Conservation (phyloP, 2,888 invertebrate species). For the Heliconius cydno region DNA sequence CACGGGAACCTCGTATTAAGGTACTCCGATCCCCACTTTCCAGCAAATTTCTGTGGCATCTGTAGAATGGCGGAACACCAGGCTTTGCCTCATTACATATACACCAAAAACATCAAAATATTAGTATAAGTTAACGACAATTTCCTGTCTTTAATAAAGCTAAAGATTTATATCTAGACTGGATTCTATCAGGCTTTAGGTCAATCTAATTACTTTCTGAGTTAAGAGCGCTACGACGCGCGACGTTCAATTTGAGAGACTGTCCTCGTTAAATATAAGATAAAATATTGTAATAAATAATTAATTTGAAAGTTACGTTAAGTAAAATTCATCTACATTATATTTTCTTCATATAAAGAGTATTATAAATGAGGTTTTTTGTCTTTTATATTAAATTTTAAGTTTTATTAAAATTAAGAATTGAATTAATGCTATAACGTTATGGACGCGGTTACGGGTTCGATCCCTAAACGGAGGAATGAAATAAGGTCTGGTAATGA, state of each 20-base stretch:
- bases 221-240: slow-evolving; percentile 8
- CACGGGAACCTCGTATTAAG: too few species aligned
- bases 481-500: too few species aligned
- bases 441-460: too few species aligned
- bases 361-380: too few species aligned
- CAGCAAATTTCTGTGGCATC: too few species aligned
- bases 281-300: not conserved
- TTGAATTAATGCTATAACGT: too few species aligned
- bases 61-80: not conserved
- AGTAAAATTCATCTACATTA: not conserved
- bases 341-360: not conserved
- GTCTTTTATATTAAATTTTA: not conserved
- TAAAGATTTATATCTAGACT: slow-evolving; percentile 9
- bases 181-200: slow-evolving; percentile 6
- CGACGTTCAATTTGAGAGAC: slow-evolving; percentile 11
- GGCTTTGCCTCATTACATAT: not conserved
- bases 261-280: not conserved
- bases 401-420: not conserved
- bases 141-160: slow-evolving; percentile 1
- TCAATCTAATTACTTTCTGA: slow-evolving; percentile 22
- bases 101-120: not conserved
- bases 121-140: not conserved
- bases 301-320: not conserved
- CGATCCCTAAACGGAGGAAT: too few species aligned
- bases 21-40: too few species aligned